Percentiles rank a stretch among this genome's conserved stretches.
These are phyloP conservation scores for Triplophysa dalaica DNA, from an alignment of 2,113 vertebrate genomes.

Conservation along the genomic window DNA sequence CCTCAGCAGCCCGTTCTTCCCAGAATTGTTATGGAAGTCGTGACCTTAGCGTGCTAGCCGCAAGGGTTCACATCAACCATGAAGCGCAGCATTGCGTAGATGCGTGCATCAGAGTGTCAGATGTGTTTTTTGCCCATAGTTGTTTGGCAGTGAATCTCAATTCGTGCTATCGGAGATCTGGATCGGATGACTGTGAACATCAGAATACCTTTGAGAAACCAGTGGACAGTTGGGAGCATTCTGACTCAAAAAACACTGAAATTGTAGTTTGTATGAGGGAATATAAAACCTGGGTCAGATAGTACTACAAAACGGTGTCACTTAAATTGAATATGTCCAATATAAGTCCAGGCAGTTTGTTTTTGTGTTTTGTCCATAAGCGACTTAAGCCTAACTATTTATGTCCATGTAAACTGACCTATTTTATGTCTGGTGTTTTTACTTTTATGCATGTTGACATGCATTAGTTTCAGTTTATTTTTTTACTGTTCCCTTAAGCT, in stretches of 20 bases:
- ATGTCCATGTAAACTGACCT: slow-evolving; percentile 10
- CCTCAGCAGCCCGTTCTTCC: neutral
- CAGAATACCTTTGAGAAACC: slow-evolving; percentile 6
- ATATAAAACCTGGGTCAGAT: slow-evolving; percentile 4
- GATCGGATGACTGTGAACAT: slow-evolving; percentile 11
- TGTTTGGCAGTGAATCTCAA: neutral
- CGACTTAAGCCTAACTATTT: neutral
- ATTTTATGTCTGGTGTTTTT: slow-evolving; percentile 2
- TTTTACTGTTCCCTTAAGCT: neutral
- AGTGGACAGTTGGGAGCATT: slow-evolving; percentile 9
- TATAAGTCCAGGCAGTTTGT: neutral
- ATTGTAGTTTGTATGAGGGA: neutral
- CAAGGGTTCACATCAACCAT: slow-evolving; percentile 24
- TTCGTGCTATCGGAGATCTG: slow-evolving; percentile 8
- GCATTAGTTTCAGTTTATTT: slow-evolving; percentile 5
- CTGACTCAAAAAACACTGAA: neutral
- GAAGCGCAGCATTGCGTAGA: slow-evolving; percentile 3
- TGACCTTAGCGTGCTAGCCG: slow-evolving; percentile 21
- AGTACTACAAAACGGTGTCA: neutral
- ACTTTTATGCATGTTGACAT: slow-evolving; percentile 33
- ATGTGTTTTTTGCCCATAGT: slow-evolving; percentile 2
- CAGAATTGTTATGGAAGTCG: slow-evolving; percentile 2
- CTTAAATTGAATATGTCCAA: slow-evolving; percentile 10
- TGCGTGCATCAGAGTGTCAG: slow-evolving; percentile 4
- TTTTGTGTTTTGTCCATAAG: neutral